Conservation (phyloP, 35 echinoderm and acorn worm species). For the Apostichopus californicus region DNA sequence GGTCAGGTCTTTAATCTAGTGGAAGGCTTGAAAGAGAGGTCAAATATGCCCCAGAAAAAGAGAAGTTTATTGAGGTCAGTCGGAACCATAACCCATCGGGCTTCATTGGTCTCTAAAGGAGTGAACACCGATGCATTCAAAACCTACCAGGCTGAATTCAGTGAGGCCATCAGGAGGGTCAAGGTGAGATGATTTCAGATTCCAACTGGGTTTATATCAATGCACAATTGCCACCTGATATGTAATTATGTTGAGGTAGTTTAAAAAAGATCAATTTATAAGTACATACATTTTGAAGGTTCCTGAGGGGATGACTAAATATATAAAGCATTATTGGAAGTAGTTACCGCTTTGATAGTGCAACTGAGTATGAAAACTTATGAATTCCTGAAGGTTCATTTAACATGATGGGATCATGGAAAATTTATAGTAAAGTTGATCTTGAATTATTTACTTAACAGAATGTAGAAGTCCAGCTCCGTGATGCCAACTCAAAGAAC, state of each 20-base stretch:
- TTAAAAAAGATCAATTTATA: too few relatives aligned
- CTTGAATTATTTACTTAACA: background rate
- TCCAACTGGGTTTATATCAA: too few relatives aligned
- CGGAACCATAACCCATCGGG: background rate
- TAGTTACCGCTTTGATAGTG: too few relatives aligned
- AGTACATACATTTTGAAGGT: too few relatives aligned
- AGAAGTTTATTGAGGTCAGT: background rate
- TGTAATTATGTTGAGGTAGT: too few relatives aligned
- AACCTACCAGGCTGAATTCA: constrained; percentile 9
- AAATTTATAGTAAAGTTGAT: background rate
- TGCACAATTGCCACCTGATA: too few relatives aligned
- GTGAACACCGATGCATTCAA: constrained; percentile 19
- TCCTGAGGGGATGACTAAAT: too few relatives aligned
- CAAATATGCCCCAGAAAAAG: background rate
- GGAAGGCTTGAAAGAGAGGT: background rate
- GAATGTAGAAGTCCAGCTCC: background rate
- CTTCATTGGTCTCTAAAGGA: background rate
- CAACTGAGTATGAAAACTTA: too few relatives aligned
- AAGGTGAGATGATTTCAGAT: background rate
- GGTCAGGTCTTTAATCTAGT: background rate
- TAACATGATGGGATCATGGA: background rate
- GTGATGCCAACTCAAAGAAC: background rate
- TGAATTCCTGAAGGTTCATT: too few relatives aligned
- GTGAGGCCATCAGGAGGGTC: background rate
- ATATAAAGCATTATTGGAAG: too few relatives aligned